A percentile compares a stretch with the other conserved stretches of the same genome.
These are phyloP conservation scores for Magallana gigas DNA, from an alignment of 1,140 invertebrate species.

Conservation along the genomic window DNA sequence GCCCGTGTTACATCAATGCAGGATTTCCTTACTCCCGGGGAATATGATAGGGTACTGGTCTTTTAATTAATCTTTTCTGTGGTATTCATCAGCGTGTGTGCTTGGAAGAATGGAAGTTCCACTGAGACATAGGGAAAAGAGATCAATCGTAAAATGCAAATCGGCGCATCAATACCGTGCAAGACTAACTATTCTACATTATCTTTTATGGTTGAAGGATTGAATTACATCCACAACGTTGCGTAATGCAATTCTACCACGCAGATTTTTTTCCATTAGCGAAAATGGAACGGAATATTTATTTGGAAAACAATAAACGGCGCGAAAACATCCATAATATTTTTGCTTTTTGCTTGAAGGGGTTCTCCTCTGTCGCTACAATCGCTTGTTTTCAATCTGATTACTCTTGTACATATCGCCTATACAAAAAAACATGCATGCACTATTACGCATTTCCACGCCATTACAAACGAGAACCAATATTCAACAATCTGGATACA, in stretches of 20 bases:
- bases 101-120: neutral
- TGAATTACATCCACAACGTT: constrained; percentile 22
- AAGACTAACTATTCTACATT: constrained; percentile 15
- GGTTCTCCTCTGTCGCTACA: neutral
- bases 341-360: neutral
- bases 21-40: no score
- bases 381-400: neutral
- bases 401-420: neutral
- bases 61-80: neutral
- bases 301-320: constrained; percentile 32
- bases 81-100: neutral
- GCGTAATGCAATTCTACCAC: constrained; percentile 21
- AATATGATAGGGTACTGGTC: neutral
- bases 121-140: neutral
- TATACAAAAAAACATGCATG: neutral
- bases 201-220: constrained; percentile 18
- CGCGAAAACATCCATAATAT: constrained; percentile 27
- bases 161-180: constrained; percentile 1
- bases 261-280: constrained; percentile 19
- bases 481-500: neutral
- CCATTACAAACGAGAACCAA: neutral
- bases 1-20: no score
- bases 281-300: constrained; percentile 28
- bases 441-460: neutral
- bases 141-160: constrained; percentile 12